Evolutionary conservation across 2,888 invertebrate species (phyloP).

Genomic region (Volucella bombylans): DNA sequence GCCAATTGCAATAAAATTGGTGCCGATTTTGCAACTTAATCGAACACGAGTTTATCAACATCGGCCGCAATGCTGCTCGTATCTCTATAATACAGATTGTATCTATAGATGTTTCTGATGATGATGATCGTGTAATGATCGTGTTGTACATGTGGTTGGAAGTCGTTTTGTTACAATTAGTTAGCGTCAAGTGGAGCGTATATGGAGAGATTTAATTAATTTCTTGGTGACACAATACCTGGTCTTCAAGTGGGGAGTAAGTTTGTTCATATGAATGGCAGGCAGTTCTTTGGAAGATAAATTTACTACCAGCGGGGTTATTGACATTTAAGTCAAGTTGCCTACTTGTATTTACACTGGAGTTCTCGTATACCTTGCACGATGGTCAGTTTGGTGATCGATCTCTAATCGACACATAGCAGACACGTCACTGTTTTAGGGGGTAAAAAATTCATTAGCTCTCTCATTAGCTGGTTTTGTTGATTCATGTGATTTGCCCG

Average conservation of each 20-base stretch:
- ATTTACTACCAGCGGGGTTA: constrained; percentile 49
- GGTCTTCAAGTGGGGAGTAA: neutral
- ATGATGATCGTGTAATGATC: constrained; percentile 53
- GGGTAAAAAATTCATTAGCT: constrained; percentile 4
- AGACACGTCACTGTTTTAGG: neutral
- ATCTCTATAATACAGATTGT: neutral
- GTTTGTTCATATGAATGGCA: neutral
- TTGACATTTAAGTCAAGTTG: constrained; percentile 39
- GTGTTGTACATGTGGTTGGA: constrained; percentile 18
- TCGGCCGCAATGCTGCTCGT: neutral
- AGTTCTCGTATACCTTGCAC: neutral
- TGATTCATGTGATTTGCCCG: neutral
- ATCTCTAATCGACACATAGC: neutral
- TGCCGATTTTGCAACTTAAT: constrained; percentile 9
- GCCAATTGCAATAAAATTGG: constrained; percentile 1
- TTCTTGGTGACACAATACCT: constrained; percentile 43
- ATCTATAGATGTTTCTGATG: constrained; percentile 11
- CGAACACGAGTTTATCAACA: neutral
- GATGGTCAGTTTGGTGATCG: neutral
- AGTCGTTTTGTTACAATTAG: constrained; percentile 14
- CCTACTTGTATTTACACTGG: neutral
- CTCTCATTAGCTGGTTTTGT: neutral
- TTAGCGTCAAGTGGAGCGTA: constrained; percentile 33
- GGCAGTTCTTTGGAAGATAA: constrained; percentile 3
- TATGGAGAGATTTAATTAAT: constrained; percentile 6